Conservation (phyloP, 2,888 invertebrate genomes). For the Lithophane leautieri region DNA sequence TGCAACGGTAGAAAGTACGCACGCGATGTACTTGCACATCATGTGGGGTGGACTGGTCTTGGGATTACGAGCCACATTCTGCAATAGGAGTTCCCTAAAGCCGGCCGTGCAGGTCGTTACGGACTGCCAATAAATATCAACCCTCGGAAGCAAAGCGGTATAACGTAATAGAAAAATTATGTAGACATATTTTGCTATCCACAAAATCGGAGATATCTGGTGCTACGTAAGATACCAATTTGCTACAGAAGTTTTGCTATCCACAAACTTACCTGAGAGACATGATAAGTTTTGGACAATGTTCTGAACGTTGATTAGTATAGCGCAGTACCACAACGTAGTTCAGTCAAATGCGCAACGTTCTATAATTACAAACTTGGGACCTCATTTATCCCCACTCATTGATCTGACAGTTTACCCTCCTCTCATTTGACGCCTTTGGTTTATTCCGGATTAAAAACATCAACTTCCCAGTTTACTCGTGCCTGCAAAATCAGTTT, state of each 20-base stretch:
- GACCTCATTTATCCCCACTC: neutral
- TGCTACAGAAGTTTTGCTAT: neutral
- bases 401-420: neutral
- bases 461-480: neutral
- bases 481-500: neutral
- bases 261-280: neutral
- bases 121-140: constrained; percentile 1
- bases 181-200: neutral
- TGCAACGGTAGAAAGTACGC: constrained; percentile 67
- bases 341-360: neutral
- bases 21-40: constrained; percentile 47
- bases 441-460: neutral
- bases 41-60: constrained; percentile 43
- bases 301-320: neutral
- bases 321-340: neutral
- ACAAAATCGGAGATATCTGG: too few relatives aligned
- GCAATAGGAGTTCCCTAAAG: neutral
- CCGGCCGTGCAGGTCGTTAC: neutral
- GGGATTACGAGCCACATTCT: constrained; percentile 30
- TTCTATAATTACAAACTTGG: neutral
- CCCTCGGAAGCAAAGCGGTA: neutral
- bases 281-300: neutral
- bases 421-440: neutral
- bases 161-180: too few relatives aligned
- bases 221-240: too few relatives aligned